Evolutionary conservation across 2,113 vertebrate species (phyloP), one percentile per base, ranked within the genome.

Genomic region (Atherinomorus stipes): DNA sequence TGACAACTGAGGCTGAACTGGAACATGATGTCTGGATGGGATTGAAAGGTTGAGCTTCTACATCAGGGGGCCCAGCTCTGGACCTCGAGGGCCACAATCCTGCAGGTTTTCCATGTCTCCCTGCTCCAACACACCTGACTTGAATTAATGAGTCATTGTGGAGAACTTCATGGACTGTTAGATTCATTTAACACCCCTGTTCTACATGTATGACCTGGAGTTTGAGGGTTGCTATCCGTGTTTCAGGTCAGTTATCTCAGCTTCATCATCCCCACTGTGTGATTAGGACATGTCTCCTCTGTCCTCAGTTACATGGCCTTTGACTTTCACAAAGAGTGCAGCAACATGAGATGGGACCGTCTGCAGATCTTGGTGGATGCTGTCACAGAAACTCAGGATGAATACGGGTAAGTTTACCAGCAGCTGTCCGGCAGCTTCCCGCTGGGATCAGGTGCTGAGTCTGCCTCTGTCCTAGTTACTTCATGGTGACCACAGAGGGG

Each of bases 301-400:
- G 23, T 80, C 61, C 50, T 53, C 84, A 99, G 98, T 49, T 99
- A 99, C 0, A 26, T 97, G 38, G 96, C 98, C 0, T 99, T 98
- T 76, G 98, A 99, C 90, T 99, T 99, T 90, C 98, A 99, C 91
- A 99, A 99, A 90, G 98, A 99, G 88, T 99, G 98, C 92, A 97
- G 96, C 83, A 93, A 92, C 49, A 98, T 99, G 98, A 94, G 97
- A 57, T 99, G 98, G 98, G 96, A 99, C 68, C 95, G 98, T 1
- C 95, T 99, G 0, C 96, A 96, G 82, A 95, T 98, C 81, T 80
- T 99, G 34, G 77, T 99, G 89, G 95, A 99, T 71, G 74, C 92
- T 2, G 94, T 98, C 0, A 85, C 96, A 57, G 96, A 96, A 28
- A 93, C 93, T 1, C 97, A 99, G 53, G 97, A 99, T 58, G 96